Percentiles rank a stretch among this genome's conserved stretches.
Evolutionary conservation across 64 coral and sea anemone genomes (phyloP).

Genomic region (Actinia equina): DNA sequence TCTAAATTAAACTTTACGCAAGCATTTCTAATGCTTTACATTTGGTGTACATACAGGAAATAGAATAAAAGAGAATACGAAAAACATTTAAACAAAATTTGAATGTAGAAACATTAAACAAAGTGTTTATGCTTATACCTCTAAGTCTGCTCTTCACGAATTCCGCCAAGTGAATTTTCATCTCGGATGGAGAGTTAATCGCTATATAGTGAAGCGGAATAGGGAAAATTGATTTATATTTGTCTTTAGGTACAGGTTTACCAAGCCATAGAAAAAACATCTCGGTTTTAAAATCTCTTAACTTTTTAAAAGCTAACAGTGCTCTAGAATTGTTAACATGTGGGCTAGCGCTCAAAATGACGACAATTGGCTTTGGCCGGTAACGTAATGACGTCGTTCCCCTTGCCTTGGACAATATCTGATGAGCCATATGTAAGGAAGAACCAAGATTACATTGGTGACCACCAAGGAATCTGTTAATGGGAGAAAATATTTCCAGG

Average conservation of each 20-base stretch:
- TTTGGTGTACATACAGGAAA: no score
- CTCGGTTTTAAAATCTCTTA: background rate
- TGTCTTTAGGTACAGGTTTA: background rate
- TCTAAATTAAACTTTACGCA: no score
- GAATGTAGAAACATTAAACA: no score
- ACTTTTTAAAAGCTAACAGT: background rate
- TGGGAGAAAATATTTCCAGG: background rate
- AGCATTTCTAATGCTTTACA: no score
- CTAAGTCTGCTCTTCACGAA: background rate
- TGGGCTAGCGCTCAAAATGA: conserved; percentile 19
- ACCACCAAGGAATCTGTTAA: background rate
- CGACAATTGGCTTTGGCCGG: background rate
- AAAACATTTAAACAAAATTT: no score
- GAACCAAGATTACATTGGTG: background rate
- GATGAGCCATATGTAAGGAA: conserved; percentile 6
- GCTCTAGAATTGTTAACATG: background rate
- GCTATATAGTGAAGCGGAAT: background rate
- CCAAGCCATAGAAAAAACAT: conserved; percentile 24
- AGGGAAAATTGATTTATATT: background rate
- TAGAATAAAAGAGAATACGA: no score
- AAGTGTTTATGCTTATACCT: background rate
- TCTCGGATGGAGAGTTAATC: background rate
- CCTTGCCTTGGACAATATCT: background rate
- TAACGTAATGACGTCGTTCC: background rate
- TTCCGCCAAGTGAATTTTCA: background rate